A percentile compares a stretch with the other conserved stretches of the same genome.
These are phyloP conservation scores for Eupithecia subumbrata DNA, from an alignment of 2,888 invertebrate genomes.

Conservation along the genomic window DNA sequence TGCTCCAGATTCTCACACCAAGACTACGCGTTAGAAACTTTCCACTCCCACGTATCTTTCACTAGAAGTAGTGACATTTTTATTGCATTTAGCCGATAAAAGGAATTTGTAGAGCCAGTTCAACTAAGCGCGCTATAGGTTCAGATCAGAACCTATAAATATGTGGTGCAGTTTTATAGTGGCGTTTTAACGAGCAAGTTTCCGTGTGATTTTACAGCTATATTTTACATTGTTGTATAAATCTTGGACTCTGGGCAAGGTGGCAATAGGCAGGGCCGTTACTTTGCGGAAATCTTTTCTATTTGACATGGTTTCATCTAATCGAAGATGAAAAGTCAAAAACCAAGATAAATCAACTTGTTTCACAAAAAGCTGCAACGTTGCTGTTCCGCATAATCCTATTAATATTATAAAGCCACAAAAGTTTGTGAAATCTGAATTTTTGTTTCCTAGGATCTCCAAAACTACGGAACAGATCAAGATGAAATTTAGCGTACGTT, in stretches of 20 bases:
- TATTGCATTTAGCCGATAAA: slow-evolving; percentile 33
- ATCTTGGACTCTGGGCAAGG: neutral
- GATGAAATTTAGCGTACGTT: no score
- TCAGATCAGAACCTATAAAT: slow-evolving; percentile 9
- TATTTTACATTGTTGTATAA: neutral
- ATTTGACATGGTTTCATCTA: no score
- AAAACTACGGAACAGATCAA: no score
- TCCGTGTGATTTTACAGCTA: neutral
- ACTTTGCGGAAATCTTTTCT: no score
- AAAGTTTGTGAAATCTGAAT: no score
- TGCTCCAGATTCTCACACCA: neutral
- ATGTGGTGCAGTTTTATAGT: slow-evolving; percentile 17
- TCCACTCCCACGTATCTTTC: slow-evolving; percentile 26
- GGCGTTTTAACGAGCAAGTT: slow-evolving; percentile 17
- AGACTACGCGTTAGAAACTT: slow-evolving; percentile 16
- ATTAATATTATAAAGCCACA: no score
- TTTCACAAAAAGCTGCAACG: neutral
- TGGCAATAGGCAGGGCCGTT: neutral
- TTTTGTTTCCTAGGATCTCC: no score
- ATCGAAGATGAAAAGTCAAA: no score
- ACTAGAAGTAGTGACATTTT: slow-evolving; percentile 17
- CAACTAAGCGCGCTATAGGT: neutral
- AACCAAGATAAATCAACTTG: neutral
- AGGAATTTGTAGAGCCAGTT: slow-evolving; percentile 29
- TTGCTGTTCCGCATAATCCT: neutral